These are phyloP conservation scores for Centropus unirufus DNA, from an alignment of 2,113 vertebrate genomes.

Conservation along the genomic window DNA sequence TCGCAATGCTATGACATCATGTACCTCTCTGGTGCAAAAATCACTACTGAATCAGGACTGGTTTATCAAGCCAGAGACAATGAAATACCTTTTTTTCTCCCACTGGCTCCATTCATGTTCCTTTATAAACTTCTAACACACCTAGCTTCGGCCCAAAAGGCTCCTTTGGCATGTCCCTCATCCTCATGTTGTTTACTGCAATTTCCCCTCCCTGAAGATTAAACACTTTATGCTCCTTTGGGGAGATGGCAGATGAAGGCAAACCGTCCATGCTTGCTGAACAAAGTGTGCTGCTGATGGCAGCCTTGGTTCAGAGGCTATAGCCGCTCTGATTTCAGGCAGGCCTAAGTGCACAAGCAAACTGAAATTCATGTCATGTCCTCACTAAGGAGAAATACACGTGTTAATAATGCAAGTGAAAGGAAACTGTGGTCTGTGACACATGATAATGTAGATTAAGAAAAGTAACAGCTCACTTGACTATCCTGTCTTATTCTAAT, in stretches of 20 bases:
- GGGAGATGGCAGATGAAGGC: not conserved
- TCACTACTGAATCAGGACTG: not conserved
- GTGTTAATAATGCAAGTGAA: not conserved
- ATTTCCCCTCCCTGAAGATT: not conserved
- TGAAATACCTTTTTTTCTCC: not conserved
- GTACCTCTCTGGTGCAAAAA: not conserved
- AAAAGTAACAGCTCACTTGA: rapidly evolving
- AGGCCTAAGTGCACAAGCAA: not conserved
- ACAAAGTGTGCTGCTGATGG: not conserved
- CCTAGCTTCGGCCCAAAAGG: not conserved
- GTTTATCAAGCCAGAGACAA: not conserved
- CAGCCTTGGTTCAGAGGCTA: not conserved
- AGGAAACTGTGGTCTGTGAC: not conserved
- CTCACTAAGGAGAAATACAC: not conserved
- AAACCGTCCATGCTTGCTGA: not conserved
- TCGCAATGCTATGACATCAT: not conserved
- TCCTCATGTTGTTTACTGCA: not conserved
- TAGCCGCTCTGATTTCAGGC: not conserved
- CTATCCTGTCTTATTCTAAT: not conserved
- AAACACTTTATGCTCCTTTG: not conserved
- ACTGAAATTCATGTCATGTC: not conserved
- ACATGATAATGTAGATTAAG: not conserved
- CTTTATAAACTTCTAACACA: not conserved
- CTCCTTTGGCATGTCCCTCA: not conserved
- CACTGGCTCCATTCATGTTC: not conserved